Evolutionary conservation across 2,113 vertebrate genomes (phyloP).

Genomic region (Carettochelys insculpta): DNA sequence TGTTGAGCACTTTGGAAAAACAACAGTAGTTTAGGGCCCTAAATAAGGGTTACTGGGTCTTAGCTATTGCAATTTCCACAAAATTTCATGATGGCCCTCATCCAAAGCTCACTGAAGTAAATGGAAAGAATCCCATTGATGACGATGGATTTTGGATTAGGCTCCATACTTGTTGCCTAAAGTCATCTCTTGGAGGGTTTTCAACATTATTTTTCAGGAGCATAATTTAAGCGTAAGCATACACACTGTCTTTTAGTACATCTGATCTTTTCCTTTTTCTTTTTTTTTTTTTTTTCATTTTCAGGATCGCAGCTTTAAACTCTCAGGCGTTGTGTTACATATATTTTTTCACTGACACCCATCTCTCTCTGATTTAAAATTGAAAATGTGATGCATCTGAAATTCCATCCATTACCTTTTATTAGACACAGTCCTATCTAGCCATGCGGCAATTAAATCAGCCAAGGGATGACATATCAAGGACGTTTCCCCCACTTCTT

Average conservation of each 20-base stretch:
- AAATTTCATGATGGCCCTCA: background rate
- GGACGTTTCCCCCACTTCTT: background rate
- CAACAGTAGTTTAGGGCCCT: background rate
- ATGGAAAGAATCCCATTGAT: background rate
- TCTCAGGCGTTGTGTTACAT: background rate
- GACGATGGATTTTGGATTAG: background rate
- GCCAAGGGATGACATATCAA: background rate
- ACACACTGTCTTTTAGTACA: background rate
- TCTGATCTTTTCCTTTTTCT: background rate
- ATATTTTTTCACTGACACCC: background rate
- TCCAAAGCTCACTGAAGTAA: background rate
- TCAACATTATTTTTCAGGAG: background rate
- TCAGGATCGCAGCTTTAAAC: background rate
- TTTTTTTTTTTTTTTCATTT: background rate
- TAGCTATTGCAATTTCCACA: background rate
- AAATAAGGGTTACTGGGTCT: background rate
- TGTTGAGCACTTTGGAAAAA: background rate
- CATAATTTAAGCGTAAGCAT: background rate
- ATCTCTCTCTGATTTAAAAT: background rate
- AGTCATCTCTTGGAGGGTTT: background rate
- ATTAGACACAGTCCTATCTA: background rate
- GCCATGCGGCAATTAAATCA: background rate
- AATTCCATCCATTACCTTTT: background rate
- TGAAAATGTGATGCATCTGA: background rate
- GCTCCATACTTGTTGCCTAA: background rate